These are phyloP conservation scores for Tachyglossus aculeatus DNA, from an alignment of 2,797 vertebrate genomes.

Conservation along the genomic window DNA sequence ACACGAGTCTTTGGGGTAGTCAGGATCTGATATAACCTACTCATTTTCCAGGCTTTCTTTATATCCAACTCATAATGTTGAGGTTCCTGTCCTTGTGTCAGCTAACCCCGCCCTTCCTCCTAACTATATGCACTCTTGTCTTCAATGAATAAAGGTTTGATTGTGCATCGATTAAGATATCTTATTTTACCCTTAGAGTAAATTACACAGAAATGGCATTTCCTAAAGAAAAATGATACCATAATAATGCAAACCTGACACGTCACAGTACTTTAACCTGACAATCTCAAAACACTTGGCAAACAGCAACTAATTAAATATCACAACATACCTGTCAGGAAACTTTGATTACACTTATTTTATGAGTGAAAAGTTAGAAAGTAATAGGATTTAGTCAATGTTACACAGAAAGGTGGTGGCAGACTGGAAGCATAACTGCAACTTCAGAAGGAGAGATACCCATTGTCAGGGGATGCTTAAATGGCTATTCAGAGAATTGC, in stretches of 20 bases:
- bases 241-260: conserved; percentile 62
- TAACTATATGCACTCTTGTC: conserved; percentile 38
- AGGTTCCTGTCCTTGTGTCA: conserved; percentile 12
- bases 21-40: neutral
- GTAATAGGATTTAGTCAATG: conserved; percentile 13
- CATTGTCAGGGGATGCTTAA: neutral
- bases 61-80: conserved; percentile 40
- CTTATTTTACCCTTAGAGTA: conserved; percentile 51
- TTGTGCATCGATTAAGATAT: conserved; percentile 23
- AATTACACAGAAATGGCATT: conserved; percentile 53
- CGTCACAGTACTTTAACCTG: conserved; percentile 62
- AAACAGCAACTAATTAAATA: conserved; percentile 59
- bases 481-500: neutral
- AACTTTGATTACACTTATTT: conserved; percentile 35
- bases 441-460: conserved; percentile 1
- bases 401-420: conserved; percentile 5
- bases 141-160: conserved; percentile 39
- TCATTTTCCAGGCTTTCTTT: conserved; percentile 51
- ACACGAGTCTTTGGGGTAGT: conserved; percentile 16
- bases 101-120: conserved; percentile 19
- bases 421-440: conserved; percentile 4
- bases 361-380: conserved; percentile 38
- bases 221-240: conserved; percentile 64
- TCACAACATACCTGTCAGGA: conserved; percentile 41
- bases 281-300: conserved; percentile 39